Percentiles rank a stretch among this genome's conserved stretches.
These are phyloP conservation scores for Anorthoa munda DNA, from an alignment of 2,888 invertebrate species.

Conservation along the genomic window DNA sequence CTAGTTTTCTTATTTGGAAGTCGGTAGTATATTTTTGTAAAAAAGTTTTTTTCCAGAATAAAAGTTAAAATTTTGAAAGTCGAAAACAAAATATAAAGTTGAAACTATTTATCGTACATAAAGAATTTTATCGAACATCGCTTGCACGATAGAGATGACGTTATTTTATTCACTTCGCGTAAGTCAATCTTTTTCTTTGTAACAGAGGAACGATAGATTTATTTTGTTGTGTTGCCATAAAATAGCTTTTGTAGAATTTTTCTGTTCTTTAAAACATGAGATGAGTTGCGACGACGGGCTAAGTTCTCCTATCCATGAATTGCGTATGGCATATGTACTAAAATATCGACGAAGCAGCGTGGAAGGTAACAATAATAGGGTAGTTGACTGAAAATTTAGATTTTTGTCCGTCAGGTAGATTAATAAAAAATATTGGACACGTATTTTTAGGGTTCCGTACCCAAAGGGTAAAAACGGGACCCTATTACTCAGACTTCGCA, in stretches of 20 bases:
- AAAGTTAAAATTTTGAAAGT: background rate
- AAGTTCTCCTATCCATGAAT: conserved; percentile 30
- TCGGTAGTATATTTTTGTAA: too few species aligned
- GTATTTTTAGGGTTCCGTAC: too few species aligned
- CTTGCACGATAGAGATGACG: conserved; percentile 18
- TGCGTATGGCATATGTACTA: conserved; percentile 16
- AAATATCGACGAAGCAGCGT: conserved; percentile 1
- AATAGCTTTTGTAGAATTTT: conserved; percentile 23
- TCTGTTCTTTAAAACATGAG: conserved; percentile 57
- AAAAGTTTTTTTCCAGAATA: background rate
- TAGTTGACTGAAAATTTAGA: too few species aligned
- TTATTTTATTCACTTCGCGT: conserved; percentile 51
- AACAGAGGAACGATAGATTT: conserved; percentile 32
- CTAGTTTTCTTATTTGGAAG: too few species aligned
- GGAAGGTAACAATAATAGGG: background rate
- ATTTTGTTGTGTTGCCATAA: conserved; percentile 44
- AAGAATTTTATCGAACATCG: conserved; percentile 53
- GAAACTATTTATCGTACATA: conserved; percentile 32
- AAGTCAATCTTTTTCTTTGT: conserved; percentile 52
- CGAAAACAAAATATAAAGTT: conserved; percentile 14
- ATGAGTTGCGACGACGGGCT: conserved; percentile 23
- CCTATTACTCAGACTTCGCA: too few species aligned
- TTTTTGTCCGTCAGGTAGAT: too few species aligned
- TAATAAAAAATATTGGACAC: too few species aligned
- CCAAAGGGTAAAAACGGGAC: too few species aligned